Conservation (phyloP, 2,888 invertebrate genomes). For the Aphelenchoides bicaudatus region DNA sequence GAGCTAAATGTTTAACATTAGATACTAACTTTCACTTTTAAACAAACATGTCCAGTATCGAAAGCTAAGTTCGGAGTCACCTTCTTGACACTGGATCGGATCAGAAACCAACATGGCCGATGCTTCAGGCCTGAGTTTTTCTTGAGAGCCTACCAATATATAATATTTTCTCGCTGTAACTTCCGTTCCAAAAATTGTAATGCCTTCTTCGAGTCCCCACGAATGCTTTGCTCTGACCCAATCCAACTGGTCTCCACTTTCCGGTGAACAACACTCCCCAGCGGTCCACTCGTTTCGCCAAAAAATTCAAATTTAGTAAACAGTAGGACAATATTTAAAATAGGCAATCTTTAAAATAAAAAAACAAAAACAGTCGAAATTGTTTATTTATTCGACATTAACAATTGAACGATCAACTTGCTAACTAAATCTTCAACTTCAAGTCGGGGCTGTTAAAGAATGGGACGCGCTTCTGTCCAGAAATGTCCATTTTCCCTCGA, state of each 20-base stretch:
- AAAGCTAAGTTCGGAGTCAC: constrained; percentile 45
- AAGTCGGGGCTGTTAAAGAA: constrained; percentile 22
- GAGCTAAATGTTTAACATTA: too few relatives aligned
- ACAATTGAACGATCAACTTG: constrained; percentile 3
- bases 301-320: too few relatives aligned
- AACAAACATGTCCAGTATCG: constrained; percentile 50
- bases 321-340: too few relatives aligned
- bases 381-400: too few relatives aligned
- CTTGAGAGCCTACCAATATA: constrained; percentile 41
- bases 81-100: constrained; percentile 52
- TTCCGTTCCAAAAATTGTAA: constrained; percentile 41
- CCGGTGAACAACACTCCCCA: constrained; percentile 31
- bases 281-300: constrained; percentile 51
- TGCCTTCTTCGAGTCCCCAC: constrained; percentile 46
- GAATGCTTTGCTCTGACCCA: constrained; percentile 45
- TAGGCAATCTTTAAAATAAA: too few relatives aligned
- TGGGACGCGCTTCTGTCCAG: not conserved
- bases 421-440: constrained; percentile 13
- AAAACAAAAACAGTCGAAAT: too few relatives aligned
- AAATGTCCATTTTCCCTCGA: constrained; percentile 9
- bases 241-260: constrained; percentile 41
- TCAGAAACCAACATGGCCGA: constrained; percentile 49
- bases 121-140: constrained; percentile 34
- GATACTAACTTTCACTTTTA: too few relatives aligned
- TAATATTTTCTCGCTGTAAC: constrained; percentile 38